A percentile compares a stretch with the other conserved stretches of the same genome.
phyloP scores from a whole-genome alignment of 2,888 invertebrate genomes.

The Plebejus anna region DNA sequence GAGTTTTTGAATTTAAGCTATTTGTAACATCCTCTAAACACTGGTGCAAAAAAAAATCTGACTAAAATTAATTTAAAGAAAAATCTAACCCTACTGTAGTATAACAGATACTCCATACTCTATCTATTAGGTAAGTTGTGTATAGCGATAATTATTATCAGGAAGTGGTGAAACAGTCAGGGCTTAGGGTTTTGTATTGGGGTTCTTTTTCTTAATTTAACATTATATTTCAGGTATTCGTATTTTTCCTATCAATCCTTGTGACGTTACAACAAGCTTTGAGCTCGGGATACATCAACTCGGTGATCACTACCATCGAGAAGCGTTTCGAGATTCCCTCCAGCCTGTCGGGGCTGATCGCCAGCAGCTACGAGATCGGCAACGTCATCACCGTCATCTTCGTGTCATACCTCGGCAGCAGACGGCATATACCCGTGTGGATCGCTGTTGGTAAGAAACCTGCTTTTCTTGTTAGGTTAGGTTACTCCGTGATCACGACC shows the following conservation, averaged over 20 bases:
- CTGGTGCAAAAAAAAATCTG: too few species aligned
- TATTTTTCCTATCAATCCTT: slow-evolving; percentile 91
- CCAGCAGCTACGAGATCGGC: slow-evolving; percentile 96
- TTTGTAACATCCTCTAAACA: too few species aligned
- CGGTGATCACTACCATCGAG: slow-evolving; percentile 98
- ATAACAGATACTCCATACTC: too few species aligned
- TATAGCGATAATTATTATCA: too few species aligned
- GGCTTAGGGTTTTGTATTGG: too few species aligned
- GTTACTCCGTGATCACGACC: slow-evolving; percentile 94
- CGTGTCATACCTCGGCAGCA: slow-evolving; percentile 95
- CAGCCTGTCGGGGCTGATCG: slow-evolving; percentile 94
- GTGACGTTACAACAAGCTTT: slow-evolving; percentile 94
- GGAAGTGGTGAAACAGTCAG: too few species aligned
- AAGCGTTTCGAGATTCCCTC: slow-evolving; percentile 97
- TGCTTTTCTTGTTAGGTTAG: too few species aligned
- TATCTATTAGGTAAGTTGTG: too few species aligned
- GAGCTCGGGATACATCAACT: slow-evolving; percentile 95
- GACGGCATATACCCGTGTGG: slow-evolving; percentile 96
- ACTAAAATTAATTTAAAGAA: too few species aligned
- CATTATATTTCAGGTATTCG: slow-evolving; percentile 85
- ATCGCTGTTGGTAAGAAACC: slow-evolving; percentile 89
- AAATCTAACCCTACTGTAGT: too few species aligned
- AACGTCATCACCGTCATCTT: slow-evolving; percentile 97
- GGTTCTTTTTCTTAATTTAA: not conserved
- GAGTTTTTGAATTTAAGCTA: too few species aligned